Evolutionary conservation across 2,888 invertebrate species (phyloP).

Genomic region (Drosophila merina): DNA sequence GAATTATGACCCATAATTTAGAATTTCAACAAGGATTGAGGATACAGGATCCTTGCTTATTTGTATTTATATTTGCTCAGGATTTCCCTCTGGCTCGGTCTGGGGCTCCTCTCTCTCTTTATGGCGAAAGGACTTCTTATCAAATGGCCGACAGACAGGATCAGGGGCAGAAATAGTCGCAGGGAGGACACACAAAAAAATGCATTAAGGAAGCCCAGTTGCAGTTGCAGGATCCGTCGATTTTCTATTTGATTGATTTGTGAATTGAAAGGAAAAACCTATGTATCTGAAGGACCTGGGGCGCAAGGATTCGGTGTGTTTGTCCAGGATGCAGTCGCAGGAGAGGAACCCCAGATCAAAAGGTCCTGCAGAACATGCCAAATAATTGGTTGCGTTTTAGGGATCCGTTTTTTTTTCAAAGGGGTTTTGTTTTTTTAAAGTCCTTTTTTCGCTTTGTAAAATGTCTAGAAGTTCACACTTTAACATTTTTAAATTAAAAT

Average conservation of each 20-base stretch:
- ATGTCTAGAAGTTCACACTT: background rate
- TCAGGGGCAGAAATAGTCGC: background rate
- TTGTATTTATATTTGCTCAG: slow-evolving; percentile 25
- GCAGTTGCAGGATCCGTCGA: slow-evolving; percentile 2
- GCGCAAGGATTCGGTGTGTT: slow-evolving; percentile 8
- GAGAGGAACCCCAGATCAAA: slow-evolving; percentile 16
- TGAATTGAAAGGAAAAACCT: slow-evolving; percentile 15
- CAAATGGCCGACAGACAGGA: background rate
- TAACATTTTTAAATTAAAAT: too few relatives aligned
- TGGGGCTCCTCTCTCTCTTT: background rate
- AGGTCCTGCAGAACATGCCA: slow-evolving; percentile 20
- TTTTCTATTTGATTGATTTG: slow-evolving; percentile 34
- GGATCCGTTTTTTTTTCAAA: background rate
- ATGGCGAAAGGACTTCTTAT: background rate
- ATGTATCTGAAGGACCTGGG: slow-evolving; percentile 21
- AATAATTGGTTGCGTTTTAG: slow-evolving; percentile 32
- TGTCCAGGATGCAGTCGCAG: slow-evolving; percentile 19
- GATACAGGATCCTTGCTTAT: background rate
- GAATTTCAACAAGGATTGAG: slow-evolving; percentile 32
- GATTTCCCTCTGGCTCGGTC: slow-evolving; percentile 17
- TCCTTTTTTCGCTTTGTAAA: background rate
- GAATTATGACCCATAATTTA: slow-evolving; percentile 53
- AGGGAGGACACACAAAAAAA: slow-evolving; percentile 4
- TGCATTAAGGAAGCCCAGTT: background rate
- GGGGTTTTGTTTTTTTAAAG: background rate